Percentiles rank a stretch among this genome's conserved stretches.
phyloP scores from a whole-genome alignment of 2,797 vertebrate genomes.

The Melanotaenia trifasciata region DNA sequence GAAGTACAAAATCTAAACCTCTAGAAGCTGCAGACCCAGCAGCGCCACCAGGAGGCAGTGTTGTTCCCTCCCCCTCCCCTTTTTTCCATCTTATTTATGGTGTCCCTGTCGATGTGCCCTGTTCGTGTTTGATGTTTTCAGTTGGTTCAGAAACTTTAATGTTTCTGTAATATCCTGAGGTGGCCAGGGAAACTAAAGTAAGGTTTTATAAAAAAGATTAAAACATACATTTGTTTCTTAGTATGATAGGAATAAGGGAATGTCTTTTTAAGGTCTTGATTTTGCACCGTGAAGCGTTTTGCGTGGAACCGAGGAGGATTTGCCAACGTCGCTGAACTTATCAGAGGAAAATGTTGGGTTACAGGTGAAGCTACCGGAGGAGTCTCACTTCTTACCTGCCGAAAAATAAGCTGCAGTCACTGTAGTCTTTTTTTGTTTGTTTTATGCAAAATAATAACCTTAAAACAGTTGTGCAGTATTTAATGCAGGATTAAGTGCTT shows the following conservation, averaged over 20 bases:
- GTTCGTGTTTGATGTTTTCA: slow-evolving; percentile 43
- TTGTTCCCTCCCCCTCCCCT: slow-evolving; percentile 41
- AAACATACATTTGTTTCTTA: slow-evolving; percentile 27
- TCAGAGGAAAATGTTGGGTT: slow-evolving; percentile 39
- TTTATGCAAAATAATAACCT: neutral
- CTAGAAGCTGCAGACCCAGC: slow-evolving; percentile 54
- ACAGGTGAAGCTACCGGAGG: slow-evolving; percentile 36
- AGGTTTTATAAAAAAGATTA: neutral
- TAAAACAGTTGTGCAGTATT: slow-evolving; percentile 22
- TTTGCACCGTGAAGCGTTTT: slow-evolving; percentile 59
- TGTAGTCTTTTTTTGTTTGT: neutral
- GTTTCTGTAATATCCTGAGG: slow-evolving; percentile 50
- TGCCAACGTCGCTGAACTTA: slow-evolving; percentile 53
- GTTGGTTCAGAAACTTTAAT: slow-evolving; percentile 38
- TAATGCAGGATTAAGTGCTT: slow-evolving; percentile 1
- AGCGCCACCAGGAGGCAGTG: slow-evolving; percentile 67
- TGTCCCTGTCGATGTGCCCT: slow-evolving; percentile 60
- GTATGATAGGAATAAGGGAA: slow-evolving; percentile 66
- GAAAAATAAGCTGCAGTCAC: slow-evolving; percentile 24
- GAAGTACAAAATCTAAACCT: slow-evolving; percentile 47
- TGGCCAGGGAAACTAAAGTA: slow-evolving; percentile 43
- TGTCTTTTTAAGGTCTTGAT: slow-evolving; percentile 63
- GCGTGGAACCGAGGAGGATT: slow-evolving; percentile 32
- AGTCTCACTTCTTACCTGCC: slow-evolving; percentile 28
- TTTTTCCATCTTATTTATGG: slow-evolving; percentile 57